A percentile compares a stretch with the other conserved stretches of the same genome.
phyloP scores from a whole-genome alignment of 2,113 vertebrate species.

The Alosa alosa region DNA sequence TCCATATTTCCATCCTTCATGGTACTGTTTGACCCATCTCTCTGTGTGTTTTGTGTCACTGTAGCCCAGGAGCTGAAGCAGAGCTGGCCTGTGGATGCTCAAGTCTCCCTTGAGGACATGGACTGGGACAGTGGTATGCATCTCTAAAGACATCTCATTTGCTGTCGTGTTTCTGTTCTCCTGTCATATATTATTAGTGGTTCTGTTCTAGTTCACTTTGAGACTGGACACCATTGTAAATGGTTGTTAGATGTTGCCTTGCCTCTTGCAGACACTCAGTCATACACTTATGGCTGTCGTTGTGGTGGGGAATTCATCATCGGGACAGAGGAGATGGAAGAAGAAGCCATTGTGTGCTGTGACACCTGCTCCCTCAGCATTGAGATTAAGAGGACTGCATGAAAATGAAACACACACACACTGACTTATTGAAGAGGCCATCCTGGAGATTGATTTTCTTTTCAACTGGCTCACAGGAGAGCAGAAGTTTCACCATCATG shows the following conservation, averaged over 20 bases:
- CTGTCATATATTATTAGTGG: not conserved
- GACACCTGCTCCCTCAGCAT: slow-evolving; percentile 73
- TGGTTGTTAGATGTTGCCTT: not conserved
- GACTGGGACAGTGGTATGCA: slow-evolving; percentile 63
- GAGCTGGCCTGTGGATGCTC: slow-evolving; percentile 66
- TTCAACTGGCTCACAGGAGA: not conserved
- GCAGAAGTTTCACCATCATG: too few relatives aligned
- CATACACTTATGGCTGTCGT: slow-evolving; percentile 62
- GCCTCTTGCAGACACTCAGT: slow-evolving; percentile 42
- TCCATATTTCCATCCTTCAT: not conserved
- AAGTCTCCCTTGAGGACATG: slow-evolving; percentile 66
- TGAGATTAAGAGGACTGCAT: slow-evolving; percentile 52
- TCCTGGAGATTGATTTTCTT: not conserved
- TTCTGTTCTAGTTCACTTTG: not conserved
- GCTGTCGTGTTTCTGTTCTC: not conserved
- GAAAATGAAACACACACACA: slow-evolving; percentile 6
- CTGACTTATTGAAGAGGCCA: not conserved
- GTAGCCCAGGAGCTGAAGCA: slow-evolving; percentile 68
- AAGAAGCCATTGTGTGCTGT: slow-evolving; percentile 63
- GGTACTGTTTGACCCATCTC: not conserved
- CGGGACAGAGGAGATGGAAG: slow-evolving; percentile 54
- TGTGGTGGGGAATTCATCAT: slow-evolving; percentile 67
- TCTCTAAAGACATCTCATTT: not conserved
- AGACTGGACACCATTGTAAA: not conserved
- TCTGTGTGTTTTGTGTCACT: slow-evolving; percentile 28